Conservation (phyloP, 2,797 vertebrate genomes). For the Rhinoraja longicauda region DNA sequence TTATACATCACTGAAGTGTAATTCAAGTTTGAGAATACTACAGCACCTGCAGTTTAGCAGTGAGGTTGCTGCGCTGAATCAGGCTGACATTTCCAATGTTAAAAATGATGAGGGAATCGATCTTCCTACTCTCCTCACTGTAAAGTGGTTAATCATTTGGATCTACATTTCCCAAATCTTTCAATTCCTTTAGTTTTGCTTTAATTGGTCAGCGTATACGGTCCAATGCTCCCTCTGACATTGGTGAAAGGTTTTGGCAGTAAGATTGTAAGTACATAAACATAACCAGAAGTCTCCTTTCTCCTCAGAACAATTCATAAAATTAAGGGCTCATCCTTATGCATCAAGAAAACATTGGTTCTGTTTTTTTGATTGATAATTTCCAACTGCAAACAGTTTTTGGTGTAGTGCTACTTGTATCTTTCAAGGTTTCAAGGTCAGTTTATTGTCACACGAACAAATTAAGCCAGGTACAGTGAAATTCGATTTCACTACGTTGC, state of each 20-base stretch:
- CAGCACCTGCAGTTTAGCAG: not conserved
- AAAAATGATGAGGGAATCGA: not conserved
- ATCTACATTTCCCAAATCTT: not conserved
- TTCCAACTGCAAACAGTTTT: not conserved
- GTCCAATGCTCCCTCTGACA: not conserved
- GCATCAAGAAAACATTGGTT: not conserved
- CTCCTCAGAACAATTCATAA: not conserved
- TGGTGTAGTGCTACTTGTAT: not conserved
- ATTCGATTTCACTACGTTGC: not conserved
- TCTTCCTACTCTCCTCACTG: not conserved
- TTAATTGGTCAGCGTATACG: not conserved
- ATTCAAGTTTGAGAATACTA: not conserved
- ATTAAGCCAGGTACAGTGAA: too few relatives aligned
- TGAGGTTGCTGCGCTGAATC: not conserved
- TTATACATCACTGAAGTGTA: not conserved
- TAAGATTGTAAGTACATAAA: not conserved
- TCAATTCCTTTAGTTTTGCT: not conserved
- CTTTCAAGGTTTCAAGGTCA: not conserved
- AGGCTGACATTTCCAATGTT: not conserved
- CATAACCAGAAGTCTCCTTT: not conserved
- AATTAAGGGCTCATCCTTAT: too few relatives aligned
- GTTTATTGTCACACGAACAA: too few relatives aligned
- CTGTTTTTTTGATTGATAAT: not conserved
- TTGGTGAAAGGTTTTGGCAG: not conserved
- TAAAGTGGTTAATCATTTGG: not conserved